Evolutionary conservation across 2,888 invertebrate species (phyloP).

Genomic region (Volucella zonaria): DNA sequence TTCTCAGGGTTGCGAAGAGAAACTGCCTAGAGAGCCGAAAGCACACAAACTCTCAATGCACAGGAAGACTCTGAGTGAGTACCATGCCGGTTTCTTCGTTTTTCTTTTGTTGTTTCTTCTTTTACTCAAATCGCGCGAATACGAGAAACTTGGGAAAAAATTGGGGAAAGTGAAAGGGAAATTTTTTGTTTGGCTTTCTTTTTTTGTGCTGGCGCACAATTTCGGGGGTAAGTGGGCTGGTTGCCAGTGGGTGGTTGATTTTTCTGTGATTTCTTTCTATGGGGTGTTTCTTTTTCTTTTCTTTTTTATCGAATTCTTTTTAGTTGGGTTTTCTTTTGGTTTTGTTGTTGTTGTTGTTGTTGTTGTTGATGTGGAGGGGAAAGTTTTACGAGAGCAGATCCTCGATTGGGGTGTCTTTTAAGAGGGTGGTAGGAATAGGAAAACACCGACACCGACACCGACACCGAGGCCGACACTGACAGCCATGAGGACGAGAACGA

Average conservation of each 20-base stretch:
- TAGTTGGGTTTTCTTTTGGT: constrained; percentile 14
- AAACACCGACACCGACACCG: background rate
- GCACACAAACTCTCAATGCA: constrained; percentile 27
- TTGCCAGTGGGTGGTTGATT: constrained; percentile 32
- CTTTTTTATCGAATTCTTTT: constrained; percentile 8
- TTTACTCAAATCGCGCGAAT: constrained; percentile 57
- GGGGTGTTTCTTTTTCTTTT: constrained; percentile 40
- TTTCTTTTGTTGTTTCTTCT: constrained; percentile 60
- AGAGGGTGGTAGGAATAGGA: background rate
- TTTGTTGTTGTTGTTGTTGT: constrained; percentile 54
- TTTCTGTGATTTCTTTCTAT: constrained; percentile 60
- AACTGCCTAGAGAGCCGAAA: constrained; percentile 32
- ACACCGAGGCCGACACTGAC: background rate
- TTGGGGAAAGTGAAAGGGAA: constrained; percentile 74
- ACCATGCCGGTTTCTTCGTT: constrained; percentile 65
- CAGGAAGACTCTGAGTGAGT: background rate
- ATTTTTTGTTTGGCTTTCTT: constrained; percentile 45
- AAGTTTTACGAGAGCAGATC: constrained; percentile 51
- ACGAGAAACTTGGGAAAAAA: constrained; percentile 53
- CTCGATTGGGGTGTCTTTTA: constrained; percentile 11
- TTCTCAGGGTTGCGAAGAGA: constrained; percentile 50
- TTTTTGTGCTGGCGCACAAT: background rate
- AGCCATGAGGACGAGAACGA: background rate
- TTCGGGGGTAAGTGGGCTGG: background rate
- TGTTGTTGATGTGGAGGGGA: constrained; percentile 60